Evolutionary conservation across 2,113 vertebrate species (phyloP).

Genomic region (Arenaria interpres): DNA sequence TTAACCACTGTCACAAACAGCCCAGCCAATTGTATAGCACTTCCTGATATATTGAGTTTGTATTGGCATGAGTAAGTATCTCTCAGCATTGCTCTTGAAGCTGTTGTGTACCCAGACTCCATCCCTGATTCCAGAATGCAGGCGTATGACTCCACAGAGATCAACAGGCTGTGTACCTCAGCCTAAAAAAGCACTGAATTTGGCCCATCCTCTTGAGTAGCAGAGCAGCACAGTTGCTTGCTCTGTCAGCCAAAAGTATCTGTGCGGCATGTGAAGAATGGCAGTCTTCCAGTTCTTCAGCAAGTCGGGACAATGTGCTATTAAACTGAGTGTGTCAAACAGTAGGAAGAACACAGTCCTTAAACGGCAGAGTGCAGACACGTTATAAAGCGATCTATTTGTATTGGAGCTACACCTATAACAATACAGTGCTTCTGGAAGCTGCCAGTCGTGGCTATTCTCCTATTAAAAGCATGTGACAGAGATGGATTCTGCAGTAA

Average conservation of each 20-base stretch:
- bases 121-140: background rate
- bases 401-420: background rate
- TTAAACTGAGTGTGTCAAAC: background rate
- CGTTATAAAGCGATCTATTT: constrained; percentile 9
- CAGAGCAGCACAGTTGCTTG: background rate
- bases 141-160: background rate
- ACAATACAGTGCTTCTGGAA: background rate
- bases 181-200: background rate
- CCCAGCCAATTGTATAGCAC: too few species aligned
- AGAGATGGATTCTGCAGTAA: background rate
- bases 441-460: background rate
- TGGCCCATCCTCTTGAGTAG: background rate
- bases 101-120: background rate
- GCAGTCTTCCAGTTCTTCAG: background rate
- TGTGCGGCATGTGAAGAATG: background rate
- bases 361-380: background rate
- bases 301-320: background rate
- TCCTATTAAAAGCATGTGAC: background rate
- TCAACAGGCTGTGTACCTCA: background rate
- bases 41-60: background rate
- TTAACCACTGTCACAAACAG: background rate
- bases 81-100: background rate
- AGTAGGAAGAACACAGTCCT: background rate
- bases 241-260: background rate
- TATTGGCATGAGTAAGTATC: background rate